Base-by-base conservation (phyloP, 2,888 invertebrate genomes). In the Morinoia aosen region DNA sequence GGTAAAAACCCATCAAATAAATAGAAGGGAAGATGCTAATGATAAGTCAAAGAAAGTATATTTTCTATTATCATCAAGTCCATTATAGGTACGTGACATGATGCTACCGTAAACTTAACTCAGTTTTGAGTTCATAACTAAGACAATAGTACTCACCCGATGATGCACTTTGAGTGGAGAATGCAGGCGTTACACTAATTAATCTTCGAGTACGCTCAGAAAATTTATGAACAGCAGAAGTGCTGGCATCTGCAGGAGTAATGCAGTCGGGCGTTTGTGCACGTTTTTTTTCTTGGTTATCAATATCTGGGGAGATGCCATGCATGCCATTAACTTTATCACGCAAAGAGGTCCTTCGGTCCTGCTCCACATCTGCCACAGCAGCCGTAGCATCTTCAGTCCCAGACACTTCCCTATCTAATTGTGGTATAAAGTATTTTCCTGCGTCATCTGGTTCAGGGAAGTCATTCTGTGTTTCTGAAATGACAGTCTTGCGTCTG, bases 321-420 rank as follows among this genome's bases (percentile, higher is more conserved):
- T 16, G 76, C 33, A 61, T 76, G 8, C 8, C 76, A 76, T 76
- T 33, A 33, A 16, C 76, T 33, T 76, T 8, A 76, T 33, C 76
- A 76, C 8, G 76, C 76, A 33, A 76, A 33, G 33, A 25, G 76
- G 33, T 33, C 8, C 33, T 25, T 76, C 1, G 76, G 16, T 76
- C 25, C 25, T 76, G 76, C 40, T 16, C 90, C 40, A 12, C 90
- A 8, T 90, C 40, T 19, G 48, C 93, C 93, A 58, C 93, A 57
- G 58, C 93, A 7, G 25, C 56, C 93, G n/a, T 19, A 93, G 93
- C 56, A 93, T 57, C 93, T 93, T 4, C 93, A 33, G 93, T 91
- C 56, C 39, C 56, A 10, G 48, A 39, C 56, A 48, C 40, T 12
- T 56, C 91, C 39, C 56, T 12, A 12, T 40, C 88, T 39, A 25